Base-by-base conservation (phyloP, 1,140 invertebrate species). In the Tetraneura akinire region DNA sequence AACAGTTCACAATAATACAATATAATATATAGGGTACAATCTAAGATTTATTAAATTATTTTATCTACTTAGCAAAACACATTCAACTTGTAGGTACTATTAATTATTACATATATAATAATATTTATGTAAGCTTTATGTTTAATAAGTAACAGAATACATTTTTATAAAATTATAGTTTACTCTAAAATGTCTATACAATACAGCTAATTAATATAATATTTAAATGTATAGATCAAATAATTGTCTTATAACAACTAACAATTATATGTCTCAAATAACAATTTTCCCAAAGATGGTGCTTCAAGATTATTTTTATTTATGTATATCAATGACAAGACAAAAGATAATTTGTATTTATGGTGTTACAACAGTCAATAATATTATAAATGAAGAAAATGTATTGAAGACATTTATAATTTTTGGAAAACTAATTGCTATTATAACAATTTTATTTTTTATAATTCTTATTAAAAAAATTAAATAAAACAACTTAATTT, bases 311-410 rank as follows among this genome's bases (percentile, higher is more conserved):
- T 26, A 62, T 21, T 62, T 78, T 78, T 78, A 60, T 11, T 45
- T 78, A 26, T 78, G 53, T 62, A 21, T 60, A 29, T 78, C 74
- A 18, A 57, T 45, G 37, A 60, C 37, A 78, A 45, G 11, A 1
- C 32, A 45, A 42, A 45, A 78, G 23, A 78, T 78, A 18, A 60
- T 78, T 62, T 62, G 74, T 29, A 9, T 57, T n/a, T 32, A 62
- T 62, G 74, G 74, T 29, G 74, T 62, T 55, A 55, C 21, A 57
- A 55, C 23, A 71, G 29, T 32, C 1, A 71, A 49, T 1, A 29
- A 51, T 51, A 8, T 26, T 13, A n/a, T 5, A 11, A 18, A 29
- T 21, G 14, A n/a, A 21, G 5, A 21, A 29, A n/a, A 49, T 71
- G 13, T 32, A 13, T 29, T 51, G 16, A 71, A 29, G 32, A 51